Percentiles rank a stretch among this genome's conserved stretches.
Conservation (phyloP, 2,113 vertebrate species). For the Hiodon alosoides region DNA sequence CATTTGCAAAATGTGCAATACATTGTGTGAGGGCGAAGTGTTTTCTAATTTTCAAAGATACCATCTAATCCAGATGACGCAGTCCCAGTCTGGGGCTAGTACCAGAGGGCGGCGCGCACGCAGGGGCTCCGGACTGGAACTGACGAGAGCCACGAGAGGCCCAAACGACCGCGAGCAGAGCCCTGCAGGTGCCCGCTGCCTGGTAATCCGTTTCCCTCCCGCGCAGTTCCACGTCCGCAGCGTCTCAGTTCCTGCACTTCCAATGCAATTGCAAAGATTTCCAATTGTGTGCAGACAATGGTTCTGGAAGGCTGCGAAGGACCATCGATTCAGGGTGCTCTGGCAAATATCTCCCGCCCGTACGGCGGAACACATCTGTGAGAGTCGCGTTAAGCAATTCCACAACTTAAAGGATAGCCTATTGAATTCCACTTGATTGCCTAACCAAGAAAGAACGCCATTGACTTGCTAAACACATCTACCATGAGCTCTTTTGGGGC, state of each 20-base stretch:
- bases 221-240: constrained; percentile 35
- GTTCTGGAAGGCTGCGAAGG: constrained; percentile 48
- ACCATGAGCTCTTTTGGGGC: constrained; percentile 43
- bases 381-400: constrained; percentile 49
- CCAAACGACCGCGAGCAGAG: constrained; percentile 47
- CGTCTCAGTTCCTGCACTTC: constrained; percentile 34
- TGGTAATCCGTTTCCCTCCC: constrained; percentile 57
- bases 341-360: constrained; percentile 44
- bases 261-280: constrained; percentile 53
- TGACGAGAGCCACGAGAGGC: constrained; percentile 42
- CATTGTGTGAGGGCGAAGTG: neutral
- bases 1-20: too few species aligned
- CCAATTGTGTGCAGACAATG: constrained; percentile 56
- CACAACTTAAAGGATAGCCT: constrained; percentile 51
- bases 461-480: constrained; percentile 42
- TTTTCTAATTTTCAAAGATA: neutral
- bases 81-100: neutral
- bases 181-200: constrained; percentile 46
- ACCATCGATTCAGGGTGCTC: constrained; percentile 48
- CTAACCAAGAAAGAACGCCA: constrained; percentile 47
- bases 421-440: constrained; percentile 54
- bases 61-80: too few species aligned
- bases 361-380: constrained; percentile 42
- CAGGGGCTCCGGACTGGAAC: too few species aligned
- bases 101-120: neutral